Evolutionary conservation across 2,113 vertebrate species (phyloP), one percentile per base, ranked within the genome.

Genomic region (Carassius auratus): DNA sequence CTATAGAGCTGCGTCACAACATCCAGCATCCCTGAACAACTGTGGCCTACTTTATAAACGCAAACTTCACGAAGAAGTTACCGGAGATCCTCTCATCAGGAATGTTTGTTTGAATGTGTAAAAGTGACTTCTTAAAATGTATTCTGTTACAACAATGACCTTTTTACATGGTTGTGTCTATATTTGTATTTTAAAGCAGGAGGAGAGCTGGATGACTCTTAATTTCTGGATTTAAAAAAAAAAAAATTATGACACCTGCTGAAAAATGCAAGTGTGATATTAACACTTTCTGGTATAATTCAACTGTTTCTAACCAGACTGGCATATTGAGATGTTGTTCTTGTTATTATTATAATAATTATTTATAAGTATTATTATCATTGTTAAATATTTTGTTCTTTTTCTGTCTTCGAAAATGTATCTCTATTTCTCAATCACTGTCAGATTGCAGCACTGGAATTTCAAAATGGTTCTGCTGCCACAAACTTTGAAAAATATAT

Each of bases 401-500:
- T 42, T 19, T 12, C 19, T n/a, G 69, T 73, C 19, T 21, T 73
- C 15, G 36, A 69, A 42, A 13, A 42, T 73, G 36, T 8, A 42
- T 42, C 38, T 42, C 38, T 1, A 42, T 8, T 42, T 42, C 8
- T 42, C 0, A 7, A 42, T 42, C 38, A 42, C 38, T 42, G 38
- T 42, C 38, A 42, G 7, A 42, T 42, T 42, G n/a, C n/a, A n/a
- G 38, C 7, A 42, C 14, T 55, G 14, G 15, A 15, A 17, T 55
- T 55, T 55, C 14, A 17, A 33, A 76, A 83, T 81, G 30, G 83
- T 81, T 88, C 84, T 45, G 76, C 71, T 85, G 81, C 87, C 81
- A 77, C 79, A 23, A 62, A 86, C 76, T 88, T 91, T 92, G 88
- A 89, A 91, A 90, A 90, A 90, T 81, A 89, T 33, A 78, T 84